Base-by-base conservation (phyloP, 2,888 invertebrate species). In the Eueremaeus valkanovi region DNA sequence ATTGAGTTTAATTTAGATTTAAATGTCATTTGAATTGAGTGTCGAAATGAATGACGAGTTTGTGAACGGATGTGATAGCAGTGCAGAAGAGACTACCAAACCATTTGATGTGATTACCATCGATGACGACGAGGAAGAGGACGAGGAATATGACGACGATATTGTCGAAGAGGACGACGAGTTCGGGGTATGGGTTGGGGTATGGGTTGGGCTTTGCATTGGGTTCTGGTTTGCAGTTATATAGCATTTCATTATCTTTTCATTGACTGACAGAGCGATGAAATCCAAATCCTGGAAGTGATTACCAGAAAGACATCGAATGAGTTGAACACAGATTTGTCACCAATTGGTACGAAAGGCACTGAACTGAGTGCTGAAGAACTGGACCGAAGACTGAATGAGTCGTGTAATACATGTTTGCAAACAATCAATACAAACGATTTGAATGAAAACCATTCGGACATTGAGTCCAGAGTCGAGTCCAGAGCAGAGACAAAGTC, bases 91-190 rank as follows among this genome's bases (percentile, higher is more conserved):
- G 31, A 13, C 27, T 5, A 31, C 13, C 21, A n/a, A n/a, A n/a
- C n/a, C 29, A 24, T 9, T 61, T 6, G 61, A 61, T 5, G 31
- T 61, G 29, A 61, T 61, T 61, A 61, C 31, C 61, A 61, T 61
- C 61, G 61, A 61, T 61, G 61, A 61, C 31, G 61, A 61, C 61
- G 61, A 61, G 9, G 61, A 49, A 49, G n/a, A n/a, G 5, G n/a
- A 5, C 5, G 49, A 49, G 3, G 18, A 49, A n/a, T 13, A 18
- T n/a, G 8, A 61, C 5, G 31, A 21, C 61, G 6, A 29, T 31
- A 11, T n/a, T 29, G 31, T 13, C 31, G 61, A 61, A 3, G 61
- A 61, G 29, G 55, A 24, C 3, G 21, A 55, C 24, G n/a, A n/a
- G n/a, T n/a, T n/a, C n/a, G n/a, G n/a, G n/a, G n/a, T n/a, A n/a